Evolutionary conservation across 2,797 vertebrate genomes (phyloP).

Genomic region (Onychomys leucogaster): DNA sequence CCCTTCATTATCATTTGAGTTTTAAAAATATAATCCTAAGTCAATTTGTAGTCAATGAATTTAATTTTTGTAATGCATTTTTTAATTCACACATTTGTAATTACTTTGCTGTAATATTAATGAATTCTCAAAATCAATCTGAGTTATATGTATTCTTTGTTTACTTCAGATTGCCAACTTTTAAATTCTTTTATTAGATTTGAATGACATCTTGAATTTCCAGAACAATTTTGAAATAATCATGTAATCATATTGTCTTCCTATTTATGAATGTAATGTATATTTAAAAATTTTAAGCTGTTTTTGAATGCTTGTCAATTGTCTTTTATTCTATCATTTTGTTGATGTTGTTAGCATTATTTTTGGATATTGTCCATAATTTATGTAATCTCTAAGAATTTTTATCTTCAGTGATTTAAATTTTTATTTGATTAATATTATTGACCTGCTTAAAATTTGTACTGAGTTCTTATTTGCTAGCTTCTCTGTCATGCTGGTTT

Average conservation of each 20-base stretch:
- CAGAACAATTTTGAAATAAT: not conserved
- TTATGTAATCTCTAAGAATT: not conserved
- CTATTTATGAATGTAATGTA: not conserved
- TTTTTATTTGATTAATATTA: not conserved
- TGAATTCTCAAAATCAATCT: not conserved
- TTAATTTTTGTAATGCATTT: not conserved
- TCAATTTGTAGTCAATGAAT: not conserved
- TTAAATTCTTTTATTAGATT: not conserved
- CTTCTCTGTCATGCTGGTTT: not conserved
- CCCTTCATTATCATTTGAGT: not conserved
- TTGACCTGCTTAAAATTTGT: not conserved
- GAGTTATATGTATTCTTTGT: not conserved
- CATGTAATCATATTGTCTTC: not conserved
- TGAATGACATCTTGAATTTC: not conserved
- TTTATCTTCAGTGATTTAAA: not conserved
- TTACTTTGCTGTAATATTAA: not conserved
- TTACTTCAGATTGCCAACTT: not conserved
- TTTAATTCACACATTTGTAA: not conserved
- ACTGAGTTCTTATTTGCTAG: not conserved
- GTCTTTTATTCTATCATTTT: not conserved
- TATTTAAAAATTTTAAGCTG: not conserved
- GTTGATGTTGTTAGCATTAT: not conserved
- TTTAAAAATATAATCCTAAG: not conserved
- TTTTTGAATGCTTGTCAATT: not conserved
- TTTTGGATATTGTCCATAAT: not conserved